Base-by-base conservation (phyloP, 2,113 vertebrate genomes). In the Cyrtonyx montezumae region DNA sequence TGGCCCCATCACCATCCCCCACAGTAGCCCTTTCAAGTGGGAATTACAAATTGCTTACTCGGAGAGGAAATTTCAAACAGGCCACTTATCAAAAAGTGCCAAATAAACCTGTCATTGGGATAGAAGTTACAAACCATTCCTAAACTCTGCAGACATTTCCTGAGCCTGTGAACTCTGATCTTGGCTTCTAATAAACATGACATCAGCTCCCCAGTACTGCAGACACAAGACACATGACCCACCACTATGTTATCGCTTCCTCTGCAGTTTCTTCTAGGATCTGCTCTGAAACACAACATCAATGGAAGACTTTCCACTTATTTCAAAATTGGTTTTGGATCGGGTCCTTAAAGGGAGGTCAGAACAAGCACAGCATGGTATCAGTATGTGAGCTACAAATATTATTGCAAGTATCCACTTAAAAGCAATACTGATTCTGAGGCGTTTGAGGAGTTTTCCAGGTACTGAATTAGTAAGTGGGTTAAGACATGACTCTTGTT, bases 1-100 rank as follows among this genome's bases (percentile, higher is more conserved):
- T 88, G 53, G 86, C 88, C 93, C 66, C 88, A 84, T 92, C 92
- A 93, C 93, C 97, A 93, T 97, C 97, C 79, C 96, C 96, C 94
- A 96, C 97, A 88, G 94, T 97, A 96, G 91, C 93, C 90, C 97
- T 97, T 97, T 97, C 96, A 97, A 97, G 96, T 94, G 87, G 94
- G 96, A 97, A 96, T 97, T 96, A 96, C 96, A 97, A 97, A 98
- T 97, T 97, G 96, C 97, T 97, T 97, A 95, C 91, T 97, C 67
- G 87, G 63, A 96, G 94, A 93, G 92, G 80, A 75, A 97, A 96
- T 97, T 93, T 87, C 96, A 97, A 98, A 97, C 97, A 98, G 96
- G 96, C 91, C 96, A 97, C 97, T 97, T 97, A 98, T 97, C 96
- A 98, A 97, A 97, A 96, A 96, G 92, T 90, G 97, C 94, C 97